Base-by-base conservation (phyloP, 2,113 vertebrate genomes). In the Balaeniceps rex region DNA sequence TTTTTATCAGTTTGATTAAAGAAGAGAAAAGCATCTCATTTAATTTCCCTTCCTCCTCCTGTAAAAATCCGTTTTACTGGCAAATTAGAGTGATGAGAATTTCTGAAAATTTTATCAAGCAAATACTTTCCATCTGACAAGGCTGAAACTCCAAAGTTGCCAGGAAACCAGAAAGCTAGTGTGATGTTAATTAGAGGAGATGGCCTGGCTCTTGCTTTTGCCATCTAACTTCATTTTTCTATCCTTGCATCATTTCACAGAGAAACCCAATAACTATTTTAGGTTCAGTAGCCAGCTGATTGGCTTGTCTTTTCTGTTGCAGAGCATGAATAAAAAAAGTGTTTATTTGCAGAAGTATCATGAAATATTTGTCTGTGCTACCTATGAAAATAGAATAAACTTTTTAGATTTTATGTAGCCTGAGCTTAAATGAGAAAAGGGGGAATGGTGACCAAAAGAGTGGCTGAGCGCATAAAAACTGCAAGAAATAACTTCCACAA, bases 61-160 rank as follows among this genome's bases (percentile, higher is more conserved):
- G 38, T 76, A 90, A 88, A 96, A 97, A 93, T 79, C 64, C 81
- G 65, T 89, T 96, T 96, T 66, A 64, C 79, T 95, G 55, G 93
- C 91, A 94, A 79, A 93, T 96, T 74, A 88, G 83, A 24, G 29
- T n/a, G 38, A 87, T 47, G 94, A 97, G 78, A 93, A 95, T 96
- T 95, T 94, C 93, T 69, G 76, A 96, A 96, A 93, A 96, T 85
- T 83, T 77, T 96, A 76, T 96, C 94, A 92, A 90, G 72, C 38
- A 92, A 93, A 93, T 51, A 47, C 11, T 75, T 70, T 77, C 71
- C 91, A 63, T 92, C 86, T 86, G 63, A 94, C 88, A 97, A 95
- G 80, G 75, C 87, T 94, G 84, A 77, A 79, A 74, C 75, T 78
- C 88, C 72, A 78, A 66, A 96, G 92, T 94, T 96, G 88, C 84